These are phyloP conservation scores for Homarus gammarus DNA, from an alignment of 2,888 invertebrate species.

Conservation along the genomic window DNA sequence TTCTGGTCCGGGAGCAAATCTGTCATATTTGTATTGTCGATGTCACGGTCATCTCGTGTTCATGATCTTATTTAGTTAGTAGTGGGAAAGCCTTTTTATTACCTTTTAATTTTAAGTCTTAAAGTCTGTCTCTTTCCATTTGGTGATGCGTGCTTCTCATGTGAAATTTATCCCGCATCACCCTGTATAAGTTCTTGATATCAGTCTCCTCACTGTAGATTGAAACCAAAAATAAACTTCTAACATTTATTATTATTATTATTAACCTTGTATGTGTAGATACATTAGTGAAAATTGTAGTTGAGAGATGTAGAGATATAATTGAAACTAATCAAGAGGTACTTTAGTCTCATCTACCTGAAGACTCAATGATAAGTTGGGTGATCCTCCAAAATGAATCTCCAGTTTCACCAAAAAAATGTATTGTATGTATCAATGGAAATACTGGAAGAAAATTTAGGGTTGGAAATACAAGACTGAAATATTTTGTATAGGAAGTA, in stretches of 20 bases:
- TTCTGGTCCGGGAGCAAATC: slow-evolving; percentile 72
- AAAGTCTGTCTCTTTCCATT: slow-evolving; percentile 56
- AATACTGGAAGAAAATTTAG: too few species aligned
- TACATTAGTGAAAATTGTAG: slow-evolving; percentile 8
- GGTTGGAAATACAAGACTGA: too few species aligned
- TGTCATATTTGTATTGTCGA: slow-evolving; percentile 65
- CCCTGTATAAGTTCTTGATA: slow-evolving; percentile 50
- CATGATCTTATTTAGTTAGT: slow-evolving; percentile 74
- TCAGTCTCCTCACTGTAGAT: slow-evolving; percentile 59
- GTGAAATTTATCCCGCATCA: slow-evolving; percentile 33
- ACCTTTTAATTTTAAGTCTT: slow-evolving; percentile 69
- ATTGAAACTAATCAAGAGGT: too few species aligned
- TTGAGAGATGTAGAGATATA: too few species aligned
- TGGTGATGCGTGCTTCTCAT: slow-evolving; percentile 48
- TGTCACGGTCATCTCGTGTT: slow-evolving; percentile 65
- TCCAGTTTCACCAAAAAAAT: too few species aligned
- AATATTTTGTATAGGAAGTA: too few species aligned
- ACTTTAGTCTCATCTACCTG: too few species aligned
- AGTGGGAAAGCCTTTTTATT: slow-evolving; percentile 73
- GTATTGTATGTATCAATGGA: too few species aligned
- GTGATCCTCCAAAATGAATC: too few species aligned
- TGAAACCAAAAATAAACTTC: slow-evolving; percentile 61
- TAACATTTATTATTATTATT: slow-evolving; percentile 40
- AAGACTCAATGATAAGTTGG: too few species aligned
- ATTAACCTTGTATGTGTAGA: neutral